These are phyloP conservation scores for Rafetus swinhoei DNA, from an alignment of 2,113 vertebrate species.

Conservation along the genomic window DNA sequence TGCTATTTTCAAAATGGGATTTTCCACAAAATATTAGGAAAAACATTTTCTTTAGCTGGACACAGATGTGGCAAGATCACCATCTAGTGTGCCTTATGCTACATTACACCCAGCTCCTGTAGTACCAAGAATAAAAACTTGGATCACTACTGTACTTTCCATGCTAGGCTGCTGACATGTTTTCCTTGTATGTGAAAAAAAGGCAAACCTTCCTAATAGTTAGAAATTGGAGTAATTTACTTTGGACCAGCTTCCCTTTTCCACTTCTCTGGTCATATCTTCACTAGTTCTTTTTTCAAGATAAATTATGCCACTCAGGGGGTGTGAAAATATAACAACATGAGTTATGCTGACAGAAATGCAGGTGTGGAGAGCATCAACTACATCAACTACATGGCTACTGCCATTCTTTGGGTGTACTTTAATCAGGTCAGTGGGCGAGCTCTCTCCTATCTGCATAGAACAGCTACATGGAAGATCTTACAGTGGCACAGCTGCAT, in stretches of 20 bases:
- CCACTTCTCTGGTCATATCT: rapidly evolving
- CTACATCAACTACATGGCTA: too few relatives aligned
- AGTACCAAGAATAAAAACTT: neutral
- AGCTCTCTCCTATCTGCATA: too few relatives aligned
- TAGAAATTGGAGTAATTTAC: neutral
- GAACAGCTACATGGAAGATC: too few relatives aligned
- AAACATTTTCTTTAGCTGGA: rapidly evolving
- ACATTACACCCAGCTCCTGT: conserved; percentile 27
- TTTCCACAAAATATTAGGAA: rapidly evolving
- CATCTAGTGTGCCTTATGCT: neutral
- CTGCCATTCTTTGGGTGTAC: too few relatives aligned
- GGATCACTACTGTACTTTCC: neutral
- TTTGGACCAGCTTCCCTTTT: rapidly evolving
- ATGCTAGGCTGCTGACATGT: neutral
- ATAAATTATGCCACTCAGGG: neutral
- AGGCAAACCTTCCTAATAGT: neutral
- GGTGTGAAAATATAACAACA: too few relatives aligned
- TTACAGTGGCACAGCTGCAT: too few relatives aligned
- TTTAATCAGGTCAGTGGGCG: too few relatives aligned
- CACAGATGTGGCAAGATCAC: conserved; percentile 22
- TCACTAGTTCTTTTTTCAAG: too few relatives aligned
- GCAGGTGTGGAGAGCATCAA: too few relatives aligned
- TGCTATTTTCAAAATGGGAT: rapidly evolving
- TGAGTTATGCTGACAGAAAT: neutral
- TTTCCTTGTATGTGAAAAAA: neutral